Conservation (phyloP, 2,797 vertebrate species). For the Cirrhinus molitorella region DNA sequence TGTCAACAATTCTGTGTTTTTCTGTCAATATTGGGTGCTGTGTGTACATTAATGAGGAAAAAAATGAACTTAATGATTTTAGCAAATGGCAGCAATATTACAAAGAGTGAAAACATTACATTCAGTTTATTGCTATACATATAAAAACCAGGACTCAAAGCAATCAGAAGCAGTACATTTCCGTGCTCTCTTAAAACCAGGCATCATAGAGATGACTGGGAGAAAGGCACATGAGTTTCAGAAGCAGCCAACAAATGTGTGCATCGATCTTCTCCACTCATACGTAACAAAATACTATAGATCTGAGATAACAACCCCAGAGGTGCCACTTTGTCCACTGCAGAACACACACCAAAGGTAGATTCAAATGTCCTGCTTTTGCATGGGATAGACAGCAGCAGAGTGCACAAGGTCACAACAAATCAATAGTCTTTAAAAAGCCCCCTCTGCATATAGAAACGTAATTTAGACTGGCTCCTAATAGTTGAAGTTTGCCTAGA, state of each 20-base stretch:
- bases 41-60: no score
- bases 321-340: conserved; percentile 1
- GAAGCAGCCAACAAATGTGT: conserved; percentile 1
- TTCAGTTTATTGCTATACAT: no score
- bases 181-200: not conserved
- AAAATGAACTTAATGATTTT: no score
- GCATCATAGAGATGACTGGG: not conserved
- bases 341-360: not conserved
- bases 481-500: not conserved
- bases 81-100: no score
- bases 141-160: no score
- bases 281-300: not conserved
- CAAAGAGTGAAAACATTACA: no score
- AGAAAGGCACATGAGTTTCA: not conserved
- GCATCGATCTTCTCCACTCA: conserved; percentile 2
- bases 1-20: no score
- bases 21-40: no score
- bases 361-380: not conserved
- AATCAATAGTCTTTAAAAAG: conserved; percentile 14
- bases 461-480: not conserved
- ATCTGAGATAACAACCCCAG: not conserved
- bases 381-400: not conserved
- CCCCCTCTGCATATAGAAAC: not conserved
- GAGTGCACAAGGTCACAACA: not conserved
- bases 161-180: not conserved